These are phyloP conservation scores for Watsonalla cultraria DNA, from an alignment of 2,888 invertebrate species.

Conservation along the genomic window DNA sequence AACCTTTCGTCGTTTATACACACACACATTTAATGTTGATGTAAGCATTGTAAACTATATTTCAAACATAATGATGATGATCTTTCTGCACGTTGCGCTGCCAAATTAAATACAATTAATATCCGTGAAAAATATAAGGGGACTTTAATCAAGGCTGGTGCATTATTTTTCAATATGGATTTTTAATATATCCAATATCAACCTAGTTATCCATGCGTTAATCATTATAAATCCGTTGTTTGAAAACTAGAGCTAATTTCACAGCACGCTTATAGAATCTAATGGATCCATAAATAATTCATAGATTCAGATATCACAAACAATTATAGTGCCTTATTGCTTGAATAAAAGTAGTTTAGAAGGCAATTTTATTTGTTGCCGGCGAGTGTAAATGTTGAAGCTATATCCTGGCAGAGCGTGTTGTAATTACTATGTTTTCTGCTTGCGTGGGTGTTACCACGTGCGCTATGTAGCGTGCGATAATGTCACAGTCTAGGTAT, in stretches of 20 bases:
- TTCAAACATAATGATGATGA: not conserved
- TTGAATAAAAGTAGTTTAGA: slow-evolving; percentile 3
- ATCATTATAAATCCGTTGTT: not conserved
- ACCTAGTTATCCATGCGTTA: not conserved
- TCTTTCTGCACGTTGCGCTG: not conserved
- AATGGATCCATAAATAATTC: not conserved
- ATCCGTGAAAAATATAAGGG: not conserved
- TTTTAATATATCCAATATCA: not conserved
- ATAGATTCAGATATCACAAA: not conserved
- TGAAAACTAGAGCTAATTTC: not conserved
- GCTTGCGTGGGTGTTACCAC: slow-evolving; percentile 27
- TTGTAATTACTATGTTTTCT: slow-evolving; percentile 47
- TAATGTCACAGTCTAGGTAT: slow-evolving; percentile 37
- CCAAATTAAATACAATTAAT: slow-evolving; percentile 1
- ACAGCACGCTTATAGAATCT: not conserved
- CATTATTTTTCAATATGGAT: not conserved
- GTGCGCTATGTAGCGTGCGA: slow-evolving; percentile 33
- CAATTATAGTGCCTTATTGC: not conserved
- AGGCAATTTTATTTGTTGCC: slow-evolving; percentile 14
- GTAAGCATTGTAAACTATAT: not conserved
- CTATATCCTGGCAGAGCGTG: slow-evolving; percentile 31
- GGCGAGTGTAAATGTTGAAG: slow-evolving; percentile 33
- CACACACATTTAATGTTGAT: slow-evolving; percentile 1
- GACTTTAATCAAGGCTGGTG: not conserved
- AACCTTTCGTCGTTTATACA: slow-evolving; percentile 11